Base-by-base conservation (phyloP, 2,797 vertebrate genomes). In the Acanthornis magna region DNA sequence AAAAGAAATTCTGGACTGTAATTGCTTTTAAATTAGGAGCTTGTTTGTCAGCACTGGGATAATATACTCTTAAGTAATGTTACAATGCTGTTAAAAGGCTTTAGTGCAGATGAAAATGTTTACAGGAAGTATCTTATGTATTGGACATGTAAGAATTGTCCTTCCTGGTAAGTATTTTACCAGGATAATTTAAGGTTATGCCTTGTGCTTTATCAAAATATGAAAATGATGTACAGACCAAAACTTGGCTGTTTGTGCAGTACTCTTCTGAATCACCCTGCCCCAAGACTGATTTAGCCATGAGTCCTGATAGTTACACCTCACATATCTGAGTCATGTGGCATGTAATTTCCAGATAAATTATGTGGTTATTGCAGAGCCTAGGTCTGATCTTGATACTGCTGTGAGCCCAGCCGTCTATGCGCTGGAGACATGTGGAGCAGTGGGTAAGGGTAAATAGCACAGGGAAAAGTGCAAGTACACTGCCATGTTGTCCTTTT, bases 351-450 rank as follows among this genome's bases (percentile, higher is more conserved):
- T 92, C 43, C 23, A 73, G 73, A 55, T 84, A 72, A 66, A 57
- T 77, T 42, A 63, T 20, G 27, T 76, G 84, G 40, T 54, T 85
- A 43, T 80, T 85, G 32, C 58, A 53, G 73, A 78, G 43, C n/a
- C 40, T 53, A 27, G 5, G 25, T 65, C 42, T 81, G 70, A 77
- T 57, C 34, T 73, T 85, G 67, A 42, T 42, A 20, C 19, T 77
- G 23, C 42, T 40, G 30, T 0, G 4, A 50, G 25, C 38, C 27
- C 21, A 50, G 78, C 36, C 0, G 0, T 34, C 13, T 16, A 6
- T 16, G 36, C 0, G 0, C 17, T 38, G 42, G 54, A 55, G 55
- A 50, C 0, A 0, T 10, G 29, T 63, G 50, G 25, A 62, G 7
- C 2, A 2, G 58, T 68, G 68, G 34, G 12, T 79, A 1, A 7